Conservation (phyloP, 1,140 invertebrate genomes). For the Eumeta japonica region DNA sequence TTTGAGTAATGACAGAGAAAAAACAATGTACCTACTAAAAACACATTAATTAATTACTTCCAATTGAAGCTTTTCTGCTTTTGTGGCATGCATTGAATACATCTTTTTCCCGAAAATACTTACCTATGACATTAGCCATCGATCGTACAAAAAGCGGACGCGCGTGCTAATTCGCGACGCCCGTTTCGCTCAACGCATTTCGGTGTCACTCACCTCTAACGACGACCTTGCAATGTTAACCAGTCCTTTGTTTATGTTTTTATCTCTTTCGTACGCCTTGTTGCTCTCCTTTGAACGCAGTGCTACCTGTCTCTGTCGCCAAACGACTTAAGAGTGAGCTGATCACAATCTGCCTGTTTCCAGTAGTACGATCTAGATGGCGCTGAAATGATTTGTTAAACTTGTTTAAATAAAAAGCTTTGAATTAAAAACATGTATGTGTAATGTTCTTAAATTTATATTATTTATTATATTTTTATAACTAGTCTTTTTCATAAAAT, state of each 20-base stretch:
- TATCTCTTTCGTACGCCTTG: constrained; percentile 15
- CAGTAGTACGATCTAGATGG: constrained; percentile 12
- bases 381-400: constrained; percentile 17
- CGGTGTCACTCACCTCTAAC: constrained; percentile 33
- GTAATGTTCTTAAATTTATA: too few relatives aligned
- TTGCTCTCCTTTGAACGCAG: constrained; percentile 2
- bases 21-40: too few relatives aligned
- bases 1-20: too few relatives aligned
- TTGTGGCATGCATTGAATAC: too few relatives aligned
- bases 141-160: constrained; percentile 1
- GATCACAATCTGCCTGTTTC: constrained; percentile 15
- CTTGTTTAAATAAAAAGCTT: constrained; percentile 22
- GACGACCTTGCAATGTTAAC: constrained; percentile 53
- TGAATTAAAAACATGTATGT: not conserved
- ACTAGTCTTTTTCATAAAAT: too few relatives aligned
- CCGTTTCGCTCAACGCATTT: constrained; percentile 9
- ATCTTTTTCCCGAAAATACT: too few relatives aligned
- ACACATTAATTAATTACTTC: too few relatives aligned
- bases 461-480: too few relatives aligned
- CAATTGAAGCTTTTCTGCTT: too few relatives aligned
- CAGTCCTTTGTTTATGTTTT: constrained; percentile 20
- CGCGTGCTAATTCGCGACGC: not conserved
- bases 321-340: constrained; percentile 9
- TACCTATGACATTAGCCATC: too few relatives aligned
- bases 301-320: constrained; percentile 11